Conservation (phyloP, 1,140 invertebrate species). For the Drosophila lacteicornis region DNA sequence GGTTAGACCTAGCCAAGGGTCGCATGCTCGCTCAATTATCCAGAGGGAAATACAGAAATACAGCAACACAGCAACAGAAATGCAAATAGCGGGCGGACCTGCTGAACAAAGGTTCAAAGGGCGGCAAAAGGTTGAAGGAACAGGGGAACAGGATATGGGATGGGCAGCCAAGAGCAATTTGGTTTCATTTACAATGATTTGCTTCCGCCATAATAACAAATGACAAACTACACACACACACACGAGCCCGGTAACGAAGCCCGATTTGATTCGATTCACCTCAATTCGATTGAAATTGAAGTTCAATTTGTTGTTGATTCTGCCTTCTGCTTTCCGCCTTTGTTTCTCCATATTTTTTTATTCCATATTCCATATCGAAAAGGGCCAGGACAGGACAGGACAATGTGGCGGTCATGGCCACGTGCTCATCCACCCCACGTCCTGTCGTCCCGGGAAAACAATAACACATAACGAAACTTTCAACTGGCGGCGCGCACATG, state of each 20-base stretch:
- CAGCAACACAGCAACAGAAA: conserved; percentile 11
- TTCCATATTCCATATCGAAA: conserved; percentile 5
- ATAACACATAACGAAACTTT: conserved; percentile 47
- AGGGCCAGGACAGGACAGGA: not conserved
- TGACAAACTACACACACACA: conserved; percentile 3
- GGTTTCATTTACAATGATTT: conserved; percentile 72
- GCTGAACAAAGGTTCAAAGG: not conserved
- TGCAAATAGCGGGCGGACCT: conserved; percentile 16
- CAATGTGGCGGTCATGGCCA: conserved; percentile 59
- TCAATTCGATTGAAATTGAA: conserved; percentile 48
- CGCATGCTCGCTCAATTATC: conserved; percentile 71
- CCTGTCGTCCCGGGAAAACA: conserved; percentile 17
- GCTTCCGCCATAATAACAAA: conserved; percentile 47
- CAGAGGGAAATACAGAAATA: conserved; percentile 33
- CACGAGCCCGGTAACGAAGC: not conserved
- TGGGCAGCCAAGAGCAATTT: conserved; percentile 49
- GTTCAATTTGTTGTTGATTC: conserved; percentile 42
- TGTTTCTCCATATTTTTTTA: not conserved
- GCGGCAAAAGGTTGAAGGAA: too few species aligned
- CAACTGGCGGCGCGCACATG: conserved; percentile 11
- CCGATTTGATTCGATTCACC: conserved; percentile 36
- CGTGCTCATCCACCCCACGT: conserved; percentile 36
- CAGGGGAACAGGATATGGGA: not conserved
- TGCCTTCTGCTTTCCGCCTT: not conserved
- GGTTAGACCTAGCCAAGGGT: conserved; percentile 36